Evolutionary conservation across 2,797 vertebrate genomes (phyloP), one percentile per base, ranked within the genome.

Genomic region (Danio kyathit): DNA sequence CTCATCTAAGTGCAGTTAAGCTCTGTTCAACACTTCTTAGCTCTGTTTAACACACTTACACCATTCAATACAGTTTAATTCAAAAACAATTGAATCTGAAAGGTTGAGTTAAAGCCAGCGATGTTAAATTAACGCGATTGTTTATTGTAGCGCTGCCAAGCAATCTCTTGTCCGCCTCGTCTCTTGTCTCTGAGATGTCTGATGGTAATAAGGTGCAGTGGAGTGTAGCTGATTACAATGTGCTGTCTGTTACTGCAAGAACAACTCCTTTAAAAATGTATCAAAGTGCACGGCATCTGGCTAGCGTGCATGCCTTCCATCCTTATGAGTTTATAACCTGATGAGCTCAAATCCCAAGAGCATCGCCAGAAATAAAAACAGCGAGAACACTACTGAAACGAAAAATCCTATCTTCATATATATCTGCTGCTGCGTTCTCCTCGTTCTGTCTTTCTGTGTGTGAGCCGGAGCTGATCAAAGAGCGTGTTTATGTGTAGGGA

Each of bases 401-500:
- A 41, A 75, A 40, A 51, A 64, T 63, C 40, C 16, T 44, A 41
- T 52, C 29, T 52, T 16, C 5, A 14, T 40, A 49, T 60, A 29
- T 29, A 29, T 29, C 51, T 69, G 7, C n/a, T 49, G 66, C 17
- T 63, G 69, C n/a, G n/a, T 65, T 64, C 52, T 65, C 74, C 21
- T 51, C 38, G 3, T 21, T 76, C 60, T 65, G 8, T 76, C 74
- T 64, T 11, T 65, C 46, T 63, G 16, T 61, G 59, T 63, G 29
- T 69, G 52, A n/a, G 16, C 7, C 57, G 73, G 6, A 17, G 46
- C 40, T 67, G 84, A 80, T 70, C 69, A 79, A 66, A 59, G 71
- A 60, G 38, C 4, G 43, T 56, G 74, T 73, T 81, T 52, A 65
- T 54, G 56, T 78, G 63, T 73, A 49, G 63, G 40, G 74, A 81